Conservation (phyloP, 2,888 invertebrate species). For the Hoplodrina ambigua region DNA sequence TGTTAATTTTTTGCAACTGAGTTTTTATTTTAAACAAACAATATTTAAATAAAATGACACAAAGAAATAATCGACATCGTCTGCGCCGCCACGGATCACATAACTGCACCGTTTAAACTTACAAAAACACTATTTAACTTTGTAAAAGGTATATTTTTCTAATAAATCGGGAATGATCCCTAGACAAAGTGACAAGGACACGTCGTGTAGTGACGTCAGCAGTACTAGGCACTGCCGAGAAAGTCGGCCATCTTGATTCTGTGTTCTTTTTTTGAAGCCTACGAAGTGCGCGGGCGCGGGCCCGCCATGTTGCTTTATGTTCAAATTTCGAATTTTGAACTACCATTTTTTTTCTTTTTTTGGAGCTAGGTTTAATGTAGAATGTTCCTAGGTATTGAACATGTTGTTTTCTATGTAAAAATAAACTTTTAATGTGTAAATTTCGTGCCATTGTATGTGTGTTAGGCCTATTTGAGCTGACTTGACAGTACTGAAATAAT, state of each 20-base stretch:
- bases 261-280: constrained; percentile 88
- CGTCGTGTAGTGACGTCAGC: constrained; percentile 89
- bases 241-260: constrained; percentile 88
- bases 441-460: constrained; percentile 7
- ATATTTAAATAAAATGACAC: constrained; percentile 48
- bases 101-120: constrained; percentile 23
- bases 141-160: constrained; percentile 65
- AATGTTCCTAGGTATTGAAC: neutral
- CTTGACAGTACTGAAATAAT: neutral
- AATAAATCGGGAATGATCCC: constrained; percentile 70
- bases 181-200: constrained; percentile 85
- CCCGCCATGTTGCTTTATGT: constrained; percentile 77
- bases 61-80: constrained; percentile 48
- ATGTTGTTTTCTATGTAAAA: neutral
- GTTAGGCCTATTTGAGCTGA: constrained; percentile 50
- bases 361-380: neutral
- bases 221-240: constrained; percentile 87
- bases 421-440: neutral
- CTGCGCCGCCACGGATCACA: constrained; percentile 34
- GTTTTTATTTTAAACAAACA: constrained; percentile 23
- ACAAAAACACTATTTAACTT: constrained; percentile 59
- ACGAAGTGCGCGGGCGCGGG: constrained; percentile 84
- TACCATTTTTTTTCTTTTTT: constrained; percentile 9
- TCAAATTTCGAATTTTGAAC: constrained; percentile 67
- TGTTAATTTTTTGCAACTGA: neutral